These are phyloP conservation scores for Stegodyphus mimosarum DNA, from an alignment of 1,140 invertebrate genomes.

Conservation along the genomic window DNA sequence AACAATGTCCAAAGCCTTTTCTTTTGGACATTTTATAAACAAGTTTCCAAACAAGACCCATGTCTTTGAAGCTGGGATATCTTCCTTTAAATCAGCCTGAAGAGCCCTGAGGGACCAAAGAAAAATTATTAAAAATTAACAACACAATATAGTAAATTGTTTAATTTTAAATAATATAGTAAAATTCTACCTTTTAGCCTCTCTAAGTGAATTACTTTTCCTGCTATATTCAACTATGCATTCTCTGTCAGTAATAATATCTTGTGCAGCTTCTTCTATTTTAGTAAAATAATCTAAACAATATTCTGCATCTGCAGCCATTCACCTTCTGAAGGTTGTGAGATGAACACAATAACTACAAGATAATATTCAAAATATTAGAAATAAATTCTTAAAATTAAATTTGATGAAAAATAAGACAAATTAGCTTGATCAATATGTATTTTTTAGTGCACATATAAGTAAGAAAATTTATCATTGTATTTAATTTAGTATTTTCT, in stretches of 20 bases:
- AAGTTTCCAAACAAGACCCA: slow-evolving; percentile 61
- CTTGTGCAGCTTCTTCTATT: slow-evolving; percentile 43
- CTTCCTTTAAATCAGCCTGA: slow-evolving; percentile 33
- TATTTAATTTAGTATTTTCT: too few species aligned
- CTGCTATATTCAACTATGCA: slow-evolving; percentile 32
- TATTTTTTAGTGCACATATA: too few species aligned
- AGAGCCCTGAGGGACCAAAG: slow-evolving; percentile 32
- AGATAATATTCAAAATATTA: background rate
- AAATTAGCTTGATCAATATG: too few species aligned
- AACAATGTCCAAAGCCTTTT: slow-evolving; percentile 45
- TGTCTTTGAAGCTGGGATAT: slow-evolving; percentile 38
- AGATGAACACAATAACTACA: background rate
- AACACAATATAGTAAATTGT: background rate
- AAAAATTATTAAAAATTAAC: background rate
- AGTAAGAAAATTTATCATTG: too few species aligned
- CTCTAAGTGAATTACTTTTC: slow-evolving; percentile 38
- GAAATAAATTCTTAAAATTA: background rate
- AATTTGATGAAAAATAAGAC: background rate
- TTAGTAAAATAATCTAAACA: slow-evolving; percentile 46
- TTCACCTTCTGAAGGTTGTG: background rate
- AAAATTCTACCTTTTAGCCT: slow-evolving; percentile 43
- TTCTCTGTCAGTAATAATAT: slow-evolving; percentile 52
- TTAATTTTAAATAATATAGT: background rate
- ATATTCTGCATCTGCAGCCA: slow-evolving; percentile 1
- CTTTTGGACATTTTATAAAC: slow-evolving; percentile 57